phyloP scores from a whole-genome alignment of 2,113 vertebrate genomes.

The Sceloporus undulatus region DNA sequence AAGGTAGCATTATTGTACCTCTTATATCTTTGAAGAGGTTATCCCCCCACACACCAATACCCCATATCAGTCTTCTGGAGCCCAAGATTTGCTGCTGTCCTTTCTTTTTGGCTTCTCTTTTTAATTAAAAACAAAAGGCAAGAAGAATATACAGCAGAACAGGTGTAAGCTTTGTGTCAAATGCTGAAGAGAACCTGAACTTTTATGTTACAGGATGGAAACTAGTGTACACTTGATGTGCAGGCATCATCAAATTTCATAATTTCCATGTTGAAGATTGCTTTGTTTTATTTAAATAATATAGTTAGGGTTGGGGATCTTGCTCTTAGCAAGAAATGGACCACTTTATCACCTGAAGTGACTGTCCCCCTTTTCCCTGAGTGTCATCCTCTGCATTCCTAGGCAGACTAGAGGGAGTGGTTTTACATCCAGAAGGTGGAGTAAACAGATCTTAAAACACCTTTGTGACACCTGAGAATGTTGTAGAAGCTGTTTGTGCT shows the following conservation, averaged over 20 bases:
- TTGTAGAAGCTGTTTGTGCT: background rate
- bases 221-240: background rate
- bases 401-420: background rate
- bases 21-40: background rate
- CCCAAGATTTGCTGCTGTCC: background rate
- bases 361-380: constrained; percentile 11
- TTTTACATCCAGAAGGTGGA: background rate
- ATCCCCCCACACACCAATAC: background rate
- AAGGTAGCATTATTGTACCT: background rate
- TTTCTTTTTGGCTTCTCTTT: background rate
- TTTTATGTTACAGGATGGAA: background rate
- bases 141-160: background rate
- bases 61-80: background rate
- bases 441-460: background rate
- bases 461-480: background rate
- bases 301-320: background rate
- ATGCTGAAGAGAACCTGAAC: background rate
- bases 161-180: background rate
- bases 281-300: background rate
- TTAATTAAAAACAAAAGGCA: background rate
- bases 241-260: background rate
- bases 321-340: background rate
- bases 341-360: background rate
- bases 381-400: constrained; percentile 19
- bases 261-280: background rate